Percentiles rank a stretch among this genome's conserved stretches.
phyloP scores from a whole-genome alignment of 2,888 invertebrate genomes.

The Nineta flava region DNA sequence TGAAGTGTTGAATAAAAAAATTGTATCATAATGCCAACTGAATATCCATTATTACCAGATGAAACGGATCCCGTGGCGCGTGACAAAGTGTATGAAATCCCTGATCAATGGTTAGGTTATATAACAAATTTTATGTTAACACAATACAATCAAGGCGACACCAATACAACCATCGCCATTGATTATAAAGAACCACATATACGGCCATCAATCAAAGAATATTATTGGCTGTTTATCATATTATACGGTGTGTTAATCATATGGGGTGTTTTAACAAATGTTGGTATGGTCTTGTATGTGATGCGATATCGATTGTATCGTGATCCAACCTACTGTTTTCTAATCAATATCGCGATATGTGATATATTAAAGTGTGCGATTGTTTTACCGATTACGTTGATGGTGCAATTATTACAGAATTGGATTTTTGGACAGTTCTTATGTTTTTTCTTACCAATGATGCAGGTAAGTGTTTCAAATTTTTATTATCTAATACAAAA shows the following conservation, averaged over 20 bases:
- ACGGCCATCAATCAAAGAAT: constrained; percentile 34
- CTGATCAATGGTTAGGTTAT: constrained; percentile 19
- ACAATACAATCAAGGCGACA: too few species aligned
- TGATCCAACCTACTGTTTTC: constrained; percentile 47
- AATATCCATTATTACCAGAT: too few species aligned
- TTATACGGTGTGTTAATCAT: constrained; percentile 41
- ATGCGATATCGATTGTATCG: constrained; percentile 35
- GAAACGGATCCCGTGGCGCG: neutral
- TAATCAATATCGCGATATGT: constrained; percentile 48
- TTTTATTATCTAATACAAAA: too few species aligned
- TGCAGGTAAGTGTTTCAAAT: constrained; percentile 39
- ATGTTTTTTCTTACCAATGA: constrained; percentile 55
- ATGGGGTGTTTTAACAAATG: constrained; percentile 39
- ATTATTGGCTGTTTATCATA: constrained; percentile 44
- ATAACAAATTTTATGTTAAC: constrained; percentile 23
- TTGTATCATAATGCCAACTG: too few species aligned
- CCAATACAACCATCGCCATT: constrained; percentile 24
- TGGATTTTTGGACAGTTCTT: constrained; percentile 57
- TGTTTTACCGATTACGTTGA: constrained; percentile 50
- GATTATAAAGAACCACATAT: constrained; percentile 44
- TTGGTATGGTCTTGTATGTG: constrained; percentile 38
- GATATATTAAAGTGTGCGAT: constrained; percentile 48
- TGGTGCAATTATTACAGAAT: constrained; percentile 50
- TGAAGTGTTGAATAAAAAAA: too few species aligned
- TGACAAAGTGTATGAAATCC: constrained; percentile 5